These are phyloP conservation scores for Hylaeus volcanicus DNA, from an alignment of 1,140 invertebrate genomes.

Conservation along the genomic window DNA sequence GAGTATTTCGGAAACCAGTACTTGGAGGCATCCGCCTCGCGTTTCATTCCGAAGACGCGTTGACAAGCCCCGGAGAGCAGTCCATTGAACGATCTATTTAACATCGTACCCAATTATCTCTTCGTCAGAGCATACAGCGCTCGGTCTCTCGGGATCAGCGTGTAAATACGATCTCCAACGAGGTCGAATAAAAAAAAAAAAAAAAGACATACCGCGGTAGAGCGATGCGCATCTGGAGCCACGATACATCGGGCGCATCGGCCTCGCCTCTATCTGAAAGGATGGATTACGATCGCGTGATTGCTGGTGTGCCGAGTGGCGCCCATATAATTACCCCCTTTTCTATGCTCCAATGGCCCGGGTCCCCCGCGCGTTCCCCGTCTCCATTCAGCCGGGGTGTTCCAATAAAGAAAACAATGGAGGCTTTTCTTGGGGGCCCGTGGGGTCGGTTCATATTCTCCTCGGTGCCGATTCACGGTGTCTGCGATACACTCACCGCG, in stretches of 20 bases:
- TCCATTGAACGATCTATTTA: constrained; percentile 40
- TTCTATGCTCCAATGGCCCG: constrained; percentile 71
- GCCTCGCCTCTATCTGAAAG: constrained; percentile 43
- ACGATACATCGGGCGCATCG: constrained; percentile 18
- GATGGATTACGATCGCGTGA: constrained; percentile 66
- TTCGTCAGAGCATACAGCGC: neutral
- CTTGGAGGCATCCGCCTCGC: neutral
- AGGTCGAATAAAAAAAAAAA: constrained; percentile 25
- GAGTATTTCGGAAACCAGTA: no score
- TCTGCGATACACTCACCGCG: constrained; percentile 62
- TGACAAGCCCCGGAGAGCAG: constrained; percentile 15
- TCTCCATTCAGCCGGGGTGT: constrained; percentile 39
- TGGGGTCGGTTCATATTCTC: constrained; percentile 42
- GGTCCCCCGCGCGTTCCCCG: constrained; percentile 19
- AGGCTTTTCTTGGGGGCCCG: constrained; percentile 54
- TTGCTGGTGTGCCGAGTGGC: constrained; percentile 59
- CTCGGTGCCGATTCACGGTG: constrained; percentile 75
- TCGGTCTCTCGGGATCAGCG: constrained; percentile 33
- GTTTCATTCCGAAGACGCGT: neutral
- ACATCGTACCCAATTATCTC: constrained; percentile 45
- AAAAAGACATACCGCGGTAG: neutral
- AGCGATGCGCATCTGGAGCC: constrained; percentile 40
- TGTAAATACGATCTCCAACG: constrained; percentile 38
- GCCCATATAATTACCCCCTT: constrained; percentile 75
- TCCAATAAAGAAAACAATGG: constrained; percentile 73